phyloP scores from a whole-genome alignment of 2,113 vertebrate species.

The Myotis davidii region DNA sequence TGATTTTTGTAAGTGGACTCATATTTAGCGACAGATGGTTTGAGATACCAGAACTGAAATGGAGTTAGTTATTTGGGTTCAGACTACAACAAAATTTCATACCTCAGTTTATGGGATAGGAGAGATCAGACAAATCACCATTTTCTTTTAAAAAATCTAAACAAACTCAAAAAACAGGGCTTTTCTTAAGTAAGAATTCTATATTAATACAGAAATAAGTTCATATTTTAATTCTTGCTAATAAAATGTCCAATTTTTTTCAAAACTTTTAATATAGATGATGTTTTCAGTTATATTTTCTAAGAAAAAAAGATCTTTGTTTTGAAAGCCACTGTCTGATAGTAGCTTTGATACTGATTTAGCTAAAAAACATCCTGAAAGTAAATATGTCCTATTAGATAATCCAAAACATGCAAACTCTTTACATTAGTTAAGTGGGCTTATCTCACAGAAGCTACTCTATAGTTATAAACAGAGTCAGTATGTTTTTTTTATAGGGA shows the following conservation, averaged over 20 bases:
- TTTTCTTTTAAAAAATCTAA: slow-evolving; percentile 50
- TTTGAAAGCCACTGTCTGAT: slow-evolving; percentile 25
- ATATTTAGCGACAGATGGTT: slow-evolving; percentile 83
- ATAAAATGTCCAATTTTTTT: slow-evolving; percentile 40
- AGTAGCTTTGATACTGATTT: slow-evolving; percentile 23
- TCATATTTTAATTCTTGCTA: slow-evolving; percentile 33
- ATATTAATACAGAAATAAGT: slow-evolving; percentile 32
- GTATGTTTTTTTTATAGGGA: background rate
- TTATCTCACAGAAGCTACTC: background rate
- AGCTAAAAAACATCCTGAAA: background rate
- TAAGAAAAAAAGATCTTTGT: background rate
- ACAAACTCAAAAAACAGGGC: slow-evolving; percentile 45
- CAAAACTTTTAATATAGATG: slow-evolving; percentile 27
- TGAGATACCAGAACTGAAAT: slow-evolving; percentile 80
- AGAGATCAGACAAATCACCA: slow-evolving; percentile 47
- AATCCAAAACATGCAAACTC: background rate
- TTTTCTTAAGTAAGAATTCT: slow-evolving; percentile 48
- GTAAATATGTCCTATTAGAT: background rate
- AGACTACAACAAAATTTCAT: slow-evolving; percentile 71
- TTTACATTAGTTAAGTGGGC: background rate
- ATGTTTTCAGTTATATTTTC: slow-evolving; percentile 28
- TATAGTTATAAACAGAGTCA: background rate
- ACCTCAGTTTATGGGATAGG: slow-evolving; percentile 67
- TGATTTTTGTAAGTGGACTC: slow-evolving; percentile 83
- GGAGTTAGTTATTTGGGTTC: slow-evolving; percentile 80